These are phyloP conservation scores for Callithrix jacchus DNA, from an alignment of 2,113 vertebrate species.

Conservation along the genomic window DNA sequence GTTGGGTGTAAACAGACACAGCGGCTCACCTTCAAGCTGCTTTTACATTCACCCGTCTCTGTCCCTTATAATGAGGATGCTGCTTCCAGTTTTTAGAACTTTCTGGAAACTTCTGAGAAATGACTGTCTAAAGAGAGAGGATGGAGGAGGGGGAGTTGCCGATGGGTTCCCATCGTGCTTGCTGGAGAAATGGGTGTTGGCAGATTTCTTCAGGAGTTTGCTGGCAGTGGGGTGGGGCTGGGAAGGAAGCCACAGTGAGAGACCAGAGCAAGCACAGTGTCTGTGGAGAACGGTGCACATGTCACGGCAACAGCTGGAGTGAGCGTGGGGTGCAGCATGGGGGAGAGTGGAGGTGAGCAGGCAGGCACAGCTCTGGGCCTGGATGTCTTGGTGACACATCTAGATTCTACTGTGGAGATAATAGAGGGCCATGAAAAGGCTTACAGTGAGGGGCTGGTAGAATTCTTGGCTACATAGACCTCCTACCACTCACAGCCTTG, in stretches of 20 bases:
- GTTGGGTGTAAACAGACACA: neutral
- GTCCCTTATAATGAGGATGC: neutral
- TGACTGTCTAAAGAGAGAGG: neutral
- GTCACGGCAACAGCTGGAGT: rapidly evolving
- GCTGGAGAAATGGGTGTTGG: neutral
- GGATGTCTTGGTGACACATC: neutral
- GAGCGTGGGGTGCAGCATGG: rapidly evolving
- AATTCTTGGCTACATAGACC: neutral
- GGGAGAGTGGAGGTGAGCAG: too few species aligned
- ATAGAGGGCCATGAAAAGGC: neutral
- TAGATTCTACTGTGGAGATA: neutral
- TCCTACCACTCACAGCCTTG: neutral
- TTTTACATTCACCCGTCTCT: neutral
- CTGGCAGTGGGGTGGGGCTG: neutral
- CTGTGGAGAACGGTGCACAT: neutral
- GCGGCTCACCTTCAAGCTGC: neutral
- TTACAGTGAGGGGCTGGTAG: neutral
- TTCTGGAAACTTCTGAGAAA: neutral
- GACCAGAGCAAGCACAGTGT: neutral
- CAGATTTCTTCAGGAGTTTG: neutral
- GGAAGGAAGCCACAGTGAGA: neutral
- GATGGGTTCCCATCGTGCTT: neutral
- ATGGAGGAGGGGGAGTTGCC: neutral
- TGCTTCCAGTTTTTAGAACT: neutral
- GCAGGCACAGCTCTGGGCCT: neutral